phyloP scores from a whole-genome alignment of 2,113 vertebrate genomes.

The Podilymbus podiceps region DNA sequence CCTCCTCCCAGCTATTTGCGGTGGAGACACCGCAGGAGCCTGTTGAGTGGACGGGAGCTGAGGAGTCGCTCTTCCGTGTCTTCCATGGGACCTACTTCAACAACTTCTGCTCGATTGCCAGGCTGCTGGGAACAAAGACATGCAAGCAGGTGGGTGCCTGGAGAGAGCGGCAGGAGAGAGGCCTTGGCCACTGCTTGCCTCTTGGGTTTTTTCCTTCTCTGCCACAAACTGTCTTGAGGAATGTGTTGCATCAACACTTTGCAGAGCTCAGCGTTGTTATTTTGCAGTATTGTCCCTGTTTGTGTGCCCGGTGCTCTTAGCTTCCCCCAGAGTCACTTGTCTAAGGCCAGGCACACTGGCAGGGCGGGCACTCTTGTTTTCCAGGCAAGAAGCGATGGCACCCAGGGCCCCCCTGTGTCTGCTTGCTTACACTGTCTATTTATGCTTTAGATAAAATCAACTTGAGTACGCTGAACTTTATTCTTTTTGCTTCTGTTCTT shows the following conservation, averaged over 20 bases:
- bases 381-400: not conserved
- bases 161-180: not conserved
- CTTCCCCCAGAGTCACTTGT: accelerated
- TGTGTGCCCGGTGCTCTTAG: too few relatives aligned
- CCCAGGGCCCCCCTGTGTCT: accelerated
- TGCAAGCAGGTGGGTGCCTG: slow-evolving; percentile 88
- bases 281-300: not conserved
- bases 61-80: slow-evolving; percentile 96
- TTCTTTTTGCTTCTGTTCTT: not conserved
- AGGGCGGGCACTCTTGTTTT: not conserved
- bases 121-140: slow-evolving; percentile 93
- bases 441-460: not conserved
- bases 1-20: slow-evolving; percentile 76
- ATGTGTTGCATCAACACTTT: not conserved
- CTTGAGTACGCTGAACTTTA: not conserved
- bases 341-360: accelerated
- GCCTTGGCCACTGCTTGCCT: not conserved
- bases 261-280: not conserved
- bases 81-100: slow-evolving; percentile 98
- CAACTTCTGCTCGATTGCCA: slow-evolving; percentile 98
- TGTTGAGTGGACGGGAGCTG: slow-evolving; percentile 88
- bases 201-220: not conserved
- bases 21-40: slow-evolving; percentile 76
- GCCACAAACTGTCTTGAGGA: accelerated
- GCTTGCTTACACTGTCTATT: not conserved